Conservation (phyloP, 2,888 invertebrate species). For the Ischnus inquisitorius region DNA sequence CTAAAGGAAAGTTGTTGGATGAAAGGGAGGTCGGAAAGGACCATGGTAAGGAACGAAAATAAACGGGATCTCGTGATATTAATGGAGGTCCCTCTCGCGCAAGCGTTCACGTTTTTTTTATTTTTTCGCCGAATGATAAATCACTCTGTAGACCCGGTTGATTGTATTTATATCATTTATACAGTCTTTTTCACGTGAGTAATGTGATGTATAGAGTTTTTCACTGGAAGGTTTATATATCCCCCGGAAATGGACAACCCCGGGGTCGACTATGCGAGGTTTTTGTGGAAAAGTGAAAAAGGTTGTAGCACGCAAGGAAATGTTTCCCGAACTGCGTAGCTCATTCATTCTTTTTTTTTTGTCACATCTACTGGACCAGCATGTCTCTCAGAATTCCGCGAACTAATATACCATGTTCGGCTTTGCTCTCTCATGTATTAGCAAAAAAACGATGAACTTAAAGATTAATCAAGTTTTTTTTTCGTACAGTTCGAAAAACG, state of each 20-base stretch:
- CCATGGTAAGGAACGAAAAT: conserved; percentile 5
- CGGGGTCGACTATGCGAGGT: background rate
- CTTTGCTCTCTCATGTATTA: no score
- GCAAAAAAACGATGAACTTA: no score
- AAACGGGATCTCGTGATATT: conserved; percentile 74
- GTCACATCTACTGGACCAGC: no score
- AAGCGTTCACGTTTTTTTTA: conserved; percentile 68
- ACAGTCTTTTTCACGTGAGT: conserved; percentile 71
- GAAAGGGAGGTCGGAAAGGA: conserved; percentile 18
- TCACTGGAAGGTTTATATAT: conserved; percentile 6
- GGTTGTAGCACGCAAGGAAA: background rate
- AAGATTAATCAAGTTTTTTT: no score
- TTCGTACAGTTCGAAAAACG: no score
- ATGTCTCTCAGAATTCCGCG: no score
- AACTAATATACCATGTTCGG: no score
- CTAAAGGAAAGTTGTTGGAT: conserved; percentile 17
- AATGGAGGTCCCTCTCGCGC: conserved; percentile 67
- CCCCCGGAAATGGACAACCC: background rate
- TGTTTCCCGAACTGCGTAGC: background rate
- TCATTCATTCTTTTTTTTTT: background rate
- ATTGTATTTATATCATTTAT: conserved; percentile 82
- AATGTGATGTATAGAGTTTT: conserved; percentile 71
- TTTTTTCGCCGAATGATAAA: conserved; percentile 79
- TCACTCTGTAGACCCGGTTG: conserved; percentile 75
- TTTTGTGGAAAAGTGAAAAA: background rate